Evolutionary conservation across 2,797 vertebrate genomes (phyloP), one percentile per base, ranked within the genome.

Genomic region (Furcifer pardalis): DNA sequence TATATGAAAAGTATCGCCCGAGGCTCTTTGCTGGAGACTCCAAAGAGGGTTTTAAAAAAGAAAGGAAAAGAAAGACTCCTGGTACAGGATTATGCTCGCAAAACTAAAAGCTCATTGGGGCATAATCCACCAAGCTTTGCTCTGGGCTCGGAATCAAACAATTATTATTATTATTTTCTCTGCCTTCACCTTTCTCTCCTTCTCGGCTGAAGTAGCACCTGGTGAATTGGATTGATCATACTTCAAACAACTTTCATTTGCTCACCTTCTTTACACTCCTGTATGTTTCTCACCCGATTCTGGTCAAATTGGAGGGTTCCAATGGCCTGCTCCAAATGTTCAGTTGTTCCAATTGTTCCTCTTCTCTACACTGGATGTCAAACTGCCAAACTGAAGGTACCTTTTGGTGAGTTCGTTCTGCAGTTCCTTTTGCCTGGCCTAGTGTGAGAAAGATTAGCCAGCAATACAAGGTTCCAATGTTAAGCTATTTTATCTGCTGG

Each of bases 1-100:
- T 94, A 94, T 84, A 91, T 90, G 91, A 89, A 92, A 95, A 94
- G 82, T 87, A 90, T 69, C 4, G 91, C 94, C 94, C 62, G 44
- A 68, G 91, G 94, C 90, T n/a, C 0, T 76, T 73, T 60, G n/a
- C 87, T 37, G 3, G 87, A 90, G 88, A 89, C 94, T 92, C 92
- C 91, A 89, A 77, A 87, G 89, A 93, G 80, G 90, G 86, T 73
- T 63, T 63, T 44, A 1, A 32, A 42, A 3, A 77, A 37, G 59
- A 59, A 10, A 1, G 21, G 19, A 32, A 59, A 37, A 62, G 19
- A 52, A 2, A 74, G 6, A 93, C 94, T 91, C 89, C 1, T 40
- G 81, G 27, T 94, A 87, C 65, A 87, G 72, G 84, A 86, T 85
- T 85, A 90, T 62, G 91, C 85, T 79, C 86, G 81, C 63, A 46